These are phyloP conservation scores for Aplodontia rufa DNA, from an alignment of 2,113 vertebrate species.

Conservation along the genomic window DNA sequence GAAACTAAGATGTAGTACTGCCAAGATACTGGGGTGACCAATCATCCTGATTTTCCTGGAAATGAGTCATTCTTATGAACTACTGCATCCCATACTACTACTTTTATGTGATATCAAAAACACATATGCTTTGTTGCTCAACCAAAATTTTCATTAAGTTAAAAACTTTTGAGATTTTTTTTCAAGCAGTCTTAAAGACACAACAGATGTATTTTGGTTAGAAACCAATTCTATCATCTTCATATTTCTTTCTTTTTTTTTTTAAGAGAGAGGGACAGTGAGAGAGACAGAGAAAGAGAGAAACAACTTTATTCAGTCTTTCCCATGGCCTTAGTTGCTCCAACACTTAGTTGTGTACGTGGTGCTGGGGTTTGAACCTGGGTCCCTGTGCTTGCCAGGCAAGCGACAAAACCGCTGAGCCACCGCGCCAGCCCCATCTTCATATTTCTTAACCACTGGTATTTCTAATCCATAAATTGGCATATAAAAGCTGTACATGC, in stretches of 20 bases:
- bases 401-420: too few species aligned
- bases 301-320: too few species aligned
- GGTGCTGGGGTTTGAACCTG: too few species aligned
- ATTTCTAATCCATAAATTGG: neutral
- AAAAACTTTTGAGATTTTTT: neutral
- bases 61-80: neutral
- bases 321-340: too few species aligned
- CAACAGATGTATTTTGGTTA: neutral
- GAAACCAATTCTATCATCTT: neutral
- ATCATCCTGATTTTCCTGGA: neutral
- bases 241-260: neutral
- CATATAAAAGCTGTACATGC: neutral
- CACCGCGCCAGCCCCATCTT: too few species aligned
- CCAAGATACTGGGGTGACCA: neutral
- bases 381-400: too few species aligned
- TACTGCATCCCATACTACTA: neutral
- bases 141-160: neutral
- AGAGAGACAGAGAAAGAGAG: too few species aligned
- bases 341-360: too few species aligned
- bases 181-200: neutral
- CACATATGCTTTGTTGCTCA: neutral
- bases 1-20: neutral
- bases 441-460: neutral
- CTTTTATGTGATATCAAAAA: neutral
- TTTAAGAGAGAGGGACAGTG: too few species aligned